Evolutionary conservation across 2,113 vertebrate genomes (phyloP), one percentile per base, ranked within the genome.

Genomic region (Laterallus jamaicensis): DNA sequence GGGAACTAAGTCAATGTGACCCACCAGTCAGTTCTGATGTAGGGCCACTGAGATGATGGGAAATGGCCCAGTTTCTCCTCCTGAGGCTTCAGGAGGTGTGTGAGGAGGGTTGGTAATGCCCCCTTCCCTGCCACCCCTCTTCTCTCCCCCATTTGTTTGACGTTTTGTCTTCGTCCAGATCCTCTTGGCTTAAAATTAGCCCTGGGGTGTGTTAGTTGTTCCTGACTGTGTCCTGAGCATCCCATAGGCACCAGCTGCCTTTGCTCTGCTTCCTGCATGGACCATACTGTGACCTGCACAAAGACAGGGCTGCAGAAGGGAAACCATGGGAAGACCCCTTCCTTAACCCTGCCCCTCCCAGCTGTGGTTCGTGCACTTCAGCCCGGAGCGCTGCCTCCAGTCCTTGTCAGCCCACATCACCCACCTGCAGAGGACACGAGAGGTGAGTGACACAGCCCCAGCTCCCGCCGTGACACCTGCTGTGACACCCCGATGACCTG

Each of bases 361-460:
- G 98, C 96, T 98, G 66, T 98, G 98, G 91, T 98, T 98, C 5
- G 92, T 98, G 83, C 97, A 79, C 89, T 98, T 98, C 12, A 94
- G 93, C 67, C 90, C 96, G 0, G 95, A 96, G 73, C 66, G 5
- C 59, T 98, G 98, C 75, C 95, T 96, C 14, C 97, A 84, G 77
- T 94, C 97, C 68, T 42, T 98, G 91, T 62, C 96, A 7, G 95
- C 98, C 21, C 93, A 86, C 32, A n/a, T 98, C 60, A n/a, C 1
- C 2, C 96, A 97, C 28, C 97, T 98, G 97, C 97, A 92, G 91
- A 94, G 63, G 14, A 97, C 40, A 11, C 94, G 20, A 18, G 91
- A 94, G 97, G 98, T 98, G 70, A 95, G 31, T 44, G 31, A 9
- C 2, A 4, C 82, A 92, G 73, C 73, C 55, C 8, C 0, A 18